Evolutionary conservation across 2,888 invertebrate genomes (phyloP), one percentile per base, ranked within the genome.

Genomic region (Ligdia adustata): DNA sequence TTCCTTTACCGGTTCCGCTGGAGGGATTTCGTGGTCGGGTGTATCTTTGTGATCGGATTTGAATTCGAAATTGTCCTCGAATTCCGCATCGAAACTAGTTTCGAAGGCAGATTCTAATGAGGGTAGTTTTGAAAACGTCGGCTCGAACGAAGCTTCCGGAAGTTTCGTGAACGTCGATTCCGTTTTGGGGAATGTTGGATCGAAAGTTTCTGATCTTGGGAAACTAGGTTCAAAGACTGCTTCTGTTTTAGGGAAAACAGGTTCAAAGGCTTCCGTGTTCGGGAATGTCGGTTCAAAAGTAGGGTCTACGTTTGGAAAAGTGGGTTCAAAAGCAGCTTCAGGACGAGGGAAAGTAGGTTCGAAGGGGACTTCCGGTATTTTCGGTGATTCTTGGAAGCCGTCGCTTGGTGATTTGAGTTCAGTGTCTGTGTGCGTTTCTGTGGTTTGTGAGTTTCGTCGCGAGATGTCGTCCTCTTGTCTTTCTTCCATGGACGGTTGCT

Each of bases 401-500:
- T 72, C 75, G 9, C 42, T 69, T 1, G 70, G 66, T 1, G 68
- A 69, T 39, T 65, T 69, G 0, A 55, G 40, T 48, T 75, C 75
- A 1, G 54, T 56, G n/a, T 70, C 62, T n/a, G 65, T 65, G 41
- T 43, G 63, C 9, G 39, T 37, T 20, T 53, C 55, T 50, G 38
- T 16, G 1, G 55, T 57, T 31, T 71, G 75, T 0, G 74, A 75
- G 43, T 68, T 69, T 12, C 69, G 60, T 57, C 72, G 57, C 0
- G 52, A 42, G 0, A 64, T 62, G 41, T 72, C 73, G 4, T 86
- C 87, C 11, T 88, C 87, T 4, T 57, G 69, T 57, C 78, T 86
- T 9, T 90, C 90, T 32, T 90, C 90, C 7, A 83, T 51, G 0
- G 87, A 84, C 0, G 70, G 68, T 27, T 79, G 79, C 37, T 79